Conservation (phyloP, 2,888 invertebrate species). For the Vanessa cardui region DNA sequence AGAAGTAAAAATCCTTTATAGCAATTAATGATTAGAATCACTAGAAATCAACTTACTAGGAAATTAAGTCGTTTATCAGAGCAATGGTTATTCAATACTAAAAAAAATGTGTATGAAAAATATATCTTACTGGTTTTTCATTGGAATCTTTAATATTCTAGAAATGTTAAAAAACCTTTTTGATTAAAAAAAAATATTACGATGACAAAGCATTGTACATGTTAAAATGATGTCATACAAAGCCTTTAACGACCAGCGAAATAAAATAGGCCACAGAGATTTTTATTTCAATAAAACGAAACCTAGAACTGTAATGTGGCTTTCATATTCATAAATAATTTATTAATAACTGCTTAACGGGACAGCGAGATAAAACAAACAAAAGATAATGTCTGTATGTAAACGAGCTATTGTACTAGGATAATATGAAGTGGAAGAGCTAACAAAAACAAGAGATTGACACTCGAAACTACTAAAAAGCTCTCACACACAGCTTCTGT, state of each 20-base stretch:
- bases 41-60: too few relatives aligned
- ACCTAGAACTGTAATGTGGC: neutral
- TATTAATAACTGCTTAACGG: conserved; percentile 13
- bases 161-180: conserved; percentile 3
- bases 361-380: conserved; percentile 1
- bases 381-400: conserved; percentile 14
- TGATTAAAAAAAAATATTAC: neutral
- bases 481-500: conserved; percentile 66
- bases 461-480: conserved; percentile 64
- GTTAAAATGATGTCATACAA: conserved; percentile 7
- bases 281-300: neutral
- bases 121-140: too few relatives aligned
- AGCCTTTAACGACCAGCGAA: conserved; percentile 14
- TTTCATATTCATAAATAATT: conserved; percentile 17
- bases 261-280: conserved; percentile 23
- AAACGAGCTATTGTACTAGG: conserved; percentile 37
- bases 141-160: neutral
- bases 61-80: too few relatives aligned
- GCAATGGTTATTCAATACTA: too few relatives aligned
- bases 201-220: neutral
- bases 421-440: conserved; percentile 39
- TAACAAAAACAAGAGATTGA: conserved; percentile 43
- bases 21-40: too few relatives aligned
- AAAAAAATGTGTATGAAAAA: too few relatives aligned
- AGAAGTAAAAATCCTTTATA: too few relatives aligned